These are phyloP conservation scores for Talpa occidentalis DNA, from an alignment of 2,113 vertebrate genomes.

Conservation along the genomic window DNA sequence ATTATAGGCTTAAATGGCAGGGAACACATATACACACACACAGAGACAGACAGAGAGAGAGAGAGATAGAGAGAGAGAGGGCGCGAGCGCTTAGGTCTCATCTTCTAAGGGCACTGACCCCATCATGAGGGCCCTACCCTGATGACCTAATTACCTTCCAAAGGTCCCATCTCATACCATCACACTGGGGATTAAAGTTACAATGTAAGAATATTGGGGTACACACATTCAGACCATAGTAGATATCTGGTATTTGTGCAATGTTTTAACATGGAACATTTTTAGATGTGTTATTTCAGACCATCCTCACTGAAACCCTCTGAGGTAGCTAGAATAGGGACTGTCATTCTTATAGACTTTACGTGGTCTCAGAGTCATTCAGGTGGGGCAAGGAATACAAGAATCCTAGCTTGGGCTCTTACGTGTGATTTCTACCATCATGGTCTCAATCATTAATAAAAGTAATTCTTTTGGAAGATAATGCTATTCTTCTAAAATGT, in stretches of 20 bases:
- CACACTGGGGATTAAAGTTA: neutral
- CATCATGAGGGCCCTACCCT: neutral
- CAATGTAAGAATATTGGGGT: neutral
- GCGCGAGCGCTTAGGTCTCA: neutral
- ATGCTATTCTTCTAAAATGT: neutral
- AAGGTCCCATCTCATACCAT: neutral
- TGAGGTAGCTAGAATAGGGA: neutral
- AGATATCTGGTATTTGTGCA: neutral
- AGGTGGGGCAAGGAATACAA: neutral
- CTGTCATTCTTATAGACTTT: neutral
- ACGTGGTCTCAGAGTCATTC: neutral
- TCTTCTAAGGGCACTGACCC: neutral
- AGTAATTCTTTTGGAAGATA: neutral
- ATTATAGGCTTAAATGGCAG: too few species aligned
- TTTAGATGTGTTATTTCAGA: neutral
- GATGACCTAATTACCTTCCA: neutral
- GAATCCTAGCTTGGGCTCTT: neutral
- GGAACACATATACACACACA: neutral
- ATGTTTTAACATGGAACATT: neutral
- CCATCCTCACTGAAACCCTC: neutral
- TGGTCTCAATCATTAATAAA: neutral
- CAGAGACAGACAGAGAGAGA: too few species aligned
- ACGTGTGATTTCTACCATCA: neutral
- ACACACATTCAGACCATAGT: neutral
- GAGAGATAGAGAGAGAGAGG: neutral